These are phyloP conservation scores for Sinocyclocheilus grahami DNA, from an alignment of 2,113 vertebrate species.

Conservation along the genomic window DNA sequence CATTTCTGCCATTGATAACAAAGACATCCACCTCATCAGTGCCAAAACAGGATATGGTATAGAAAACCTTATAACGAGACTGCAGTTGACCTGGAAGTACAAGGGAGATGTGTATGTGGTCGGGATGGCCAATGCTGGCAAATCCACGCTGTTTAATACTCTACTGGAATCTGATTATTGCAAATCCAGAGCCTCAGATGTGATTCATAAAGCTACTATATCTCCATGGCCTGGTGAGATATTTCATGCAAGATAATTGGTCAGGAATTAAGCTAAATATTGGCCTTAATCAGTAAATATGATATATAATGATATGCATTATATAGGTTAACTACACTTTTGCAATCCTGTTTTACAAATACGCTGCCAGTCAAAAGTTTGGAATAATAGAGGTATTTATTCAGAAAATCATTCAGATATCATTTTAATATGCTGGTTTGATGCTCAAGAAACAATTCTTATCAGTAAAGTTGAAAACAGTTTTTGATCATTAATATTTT, in stretches of 20 bases:
- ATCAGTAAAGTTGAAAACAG: no score
- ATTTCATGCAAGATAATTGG: background rate
- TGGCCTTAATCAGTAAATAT: background rate
- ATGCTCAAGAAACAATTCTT: no score
- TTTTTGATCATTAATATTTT: no score
- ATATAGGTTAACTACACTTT: background rate
- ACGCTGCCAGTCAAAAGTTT: background rate
- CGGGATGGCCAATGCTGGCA: conserved; percentile 87
- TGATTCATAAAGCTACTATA: conserved; percentile 84
- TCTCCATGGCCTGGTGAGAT: conserved; percentile 88
- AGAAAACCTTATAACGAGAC: conserved; percentile 81
- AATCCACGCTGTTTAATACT: conserved; percentile 92
- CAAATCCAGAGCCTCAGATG: conserved; percentile 79
- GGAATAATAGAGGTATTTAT: background rate
- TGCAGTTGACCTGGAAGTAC: conserved; percentile 87
- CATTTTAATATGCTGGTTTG: background rate
- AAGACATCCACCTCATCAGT: conserved; percentile 86
- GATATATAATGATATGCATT: background rate
- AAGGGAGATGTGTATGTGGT: conserved; percentile 89
- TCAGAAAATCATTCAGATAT: background rate
- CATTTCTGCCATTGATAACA: conserved; percentile 43
- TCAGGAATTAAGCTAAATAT: background rate
- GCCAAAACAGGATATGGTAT: conserved; percentile 92
- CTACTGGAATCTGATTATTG: conserved; percentile 89
- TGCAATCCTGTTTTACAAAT: background rate